Conservation (phyloP, 2,888 invertebrate genomes). For the Epinotia nisella region DNA sequence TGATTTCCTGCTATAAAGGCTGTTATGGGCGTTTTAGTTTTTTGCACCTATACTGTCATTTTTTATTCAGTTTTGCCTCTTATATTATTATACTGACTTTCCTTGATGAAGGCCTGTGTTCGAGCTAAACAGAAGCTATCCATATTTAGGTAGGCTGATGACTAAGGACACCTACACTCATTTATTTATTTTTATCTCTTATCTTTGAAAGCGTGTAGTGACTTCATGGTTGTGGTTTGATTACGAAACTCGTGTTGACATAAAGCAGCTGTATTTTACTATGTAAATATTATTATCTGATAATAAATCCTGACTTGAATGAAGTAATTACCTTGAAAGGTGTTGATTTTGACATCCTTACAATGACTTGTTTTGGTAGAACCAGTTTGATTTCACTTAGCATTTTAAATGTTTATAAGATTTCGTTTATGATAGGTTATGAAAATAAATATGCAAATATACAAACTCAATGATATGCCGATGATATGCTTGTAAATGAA, state of each 20-base stretch:
- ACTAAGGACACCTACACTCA: conserved; percentile 28
- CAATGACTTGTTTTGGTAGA: background rate
- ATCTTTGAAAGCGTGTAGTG: conserved; percentile 26
- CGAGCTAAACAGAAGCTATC: conserved; percentile 21
- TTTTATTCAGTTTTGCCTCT: conserved; percentile 24
- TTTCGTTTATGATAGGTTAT: background rate
- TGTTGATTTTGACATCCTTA: conserved; percentile 9
- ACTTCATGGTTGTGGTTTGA: conserved; percentile 6
- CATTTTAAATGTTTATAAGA: conserved; percentile 1
- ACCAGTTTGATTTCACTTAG: background rate
- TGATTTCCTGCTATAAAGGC: conserved; percentile 61
- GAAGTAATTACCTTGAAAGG: conserved; percentile 2
- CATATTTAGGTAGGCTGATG: conserved; percentile 23
- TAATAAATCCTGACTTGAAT: conserved; percentile 12
- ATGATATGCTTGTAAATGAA: background rate
- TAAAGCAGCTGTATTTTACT: conserved; percentile 35
- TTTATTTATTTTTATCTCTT: conserved; percentile 42
- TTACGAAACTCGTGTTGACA: conserved; percentile 33
- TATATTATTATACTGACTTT: conserved; percentile 33
- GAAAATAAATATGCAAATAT: conserved; percentile 2
- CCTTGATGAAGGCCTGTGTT: conserved; percentile 4
- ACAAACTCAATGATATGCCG: background rate
- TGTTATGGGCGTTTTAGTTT: conserved; percentile 40
- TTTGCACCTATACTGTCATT: conserved; percentile 21
- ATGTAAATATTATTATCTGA: conserved; percentile 36